These are phyloP conservation scores for Sycophila sp. DNA, from an alignment of 1,140 invertebrate species.

Conservation along the genomic window DNA sequence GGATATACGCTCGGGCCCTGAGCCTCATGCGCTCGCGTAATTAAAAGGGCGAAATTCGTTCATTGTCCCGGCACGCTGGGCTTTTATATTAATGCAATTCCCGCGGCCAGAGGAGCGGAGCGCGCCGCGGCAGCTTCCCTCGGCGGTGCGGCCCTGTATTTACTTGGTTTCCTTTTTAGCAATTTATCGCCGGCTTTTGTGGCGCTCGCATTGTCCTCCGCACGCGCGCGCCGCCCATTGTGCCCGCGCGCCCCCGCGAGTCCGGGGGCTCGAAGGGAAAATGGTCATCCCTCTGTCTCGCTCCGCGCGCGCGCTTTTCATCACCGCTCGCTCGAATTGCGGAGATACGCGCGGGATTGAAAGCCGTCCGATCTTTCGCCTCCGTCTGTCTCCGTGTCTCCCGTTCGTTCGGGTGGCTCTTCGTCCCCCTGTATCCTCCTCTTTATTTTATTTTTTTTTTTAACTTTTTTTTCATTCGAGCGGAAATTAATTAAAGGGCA, in stretches of 20 bases:
- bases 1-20: neutral
- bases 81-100: slow-evolving; percentile 54
- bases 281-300: neutral
- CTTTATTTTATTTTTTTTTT: neutral
- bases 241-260: neutral
- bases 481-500: slow-evolving; percentile 17
- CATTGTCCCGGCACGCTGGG: slow-evolving; percentile 19
- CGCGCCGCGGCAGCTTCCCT: no score
- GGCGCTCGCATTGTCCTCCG: slow-evolving; percentile 43
- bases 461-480: neutral
- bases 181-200: slow-evolving; percentile 54
- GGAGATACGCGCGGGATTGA: neutral
- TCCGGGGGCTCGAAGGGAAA: neutral
- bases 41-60: slow-evolving; percentile 31
- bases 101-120: no score
- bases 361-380: neutral
- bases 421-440: no score
- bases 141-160: no score
- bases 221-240: neutral
- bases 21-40: slow-evolving; percentile 15
- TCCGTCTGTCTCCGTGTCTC: neutral
- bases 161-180: slow-evolving; percentile 54
- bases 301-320: neutral
- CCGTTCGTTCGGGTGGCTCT: no score
- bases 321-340: slow-evolving; percentile 7